Evolutionary conservation across 2,888 invertebrate species (phyloP), one percentile per base, ranked within the genome.

Genomic region (Galerucella calmariensis): DNA sequence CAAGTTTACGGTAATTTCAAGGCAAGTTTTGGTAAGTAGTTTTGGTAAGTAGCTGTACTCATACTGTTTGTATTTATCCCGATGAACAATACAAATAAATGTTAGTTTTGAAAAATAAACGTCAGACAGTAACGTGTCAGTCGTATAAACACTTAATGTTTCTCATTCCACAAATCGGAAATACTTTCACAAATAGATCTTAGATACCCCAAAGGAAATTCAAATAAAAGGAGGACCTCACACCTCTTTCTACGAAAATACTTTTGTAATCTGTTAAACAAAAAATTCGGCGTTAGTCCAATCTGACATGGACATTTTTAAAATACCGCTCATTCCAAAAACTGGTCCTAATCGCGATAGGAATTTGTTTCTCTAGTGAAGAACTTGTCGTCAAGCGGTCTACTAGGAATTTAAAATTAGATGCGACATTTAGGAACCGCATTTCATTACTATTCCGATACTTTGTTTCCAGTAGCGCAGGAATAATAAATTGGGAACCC

Each of bases 301-400:
- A 65, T 11, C n/a, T 12, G 46, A 46, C 63, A 46, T 65, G 46
- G 24, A 65, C 46, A 46, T 65, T 65, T 44, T 46, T 44, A 20
- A 46, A 65, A 65, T 41, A 46, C 16, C 63, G 46, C 46, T 68
- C 59, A 59, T 68, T 44, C 59, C 58, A 20, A 46, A 71, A 71
- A 71, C 71, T 56, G 65, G 71, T 71, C 71, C 71, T 66, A 66
- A 71, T 71, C 65, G 53, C 20, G 46, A 53, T 44, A 20, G 71
- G 71, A 71, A 71, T 67, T 65, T 65, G 63, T 65, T 74, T 35
- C 61, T 74, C 67, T 66, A 56, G 66, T 67, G 58, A 65, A 53
- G 56, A 65, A 65, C 65, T 65, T 67, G 74, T 70, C 74, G 70
- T 62, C 74, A 67, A 70, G 67, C 70, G 61, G 74, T 74, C 74